Conservation (phyloP, 1,140 invertebrate genomes). For the Frieseomelitta varia region DNA sequence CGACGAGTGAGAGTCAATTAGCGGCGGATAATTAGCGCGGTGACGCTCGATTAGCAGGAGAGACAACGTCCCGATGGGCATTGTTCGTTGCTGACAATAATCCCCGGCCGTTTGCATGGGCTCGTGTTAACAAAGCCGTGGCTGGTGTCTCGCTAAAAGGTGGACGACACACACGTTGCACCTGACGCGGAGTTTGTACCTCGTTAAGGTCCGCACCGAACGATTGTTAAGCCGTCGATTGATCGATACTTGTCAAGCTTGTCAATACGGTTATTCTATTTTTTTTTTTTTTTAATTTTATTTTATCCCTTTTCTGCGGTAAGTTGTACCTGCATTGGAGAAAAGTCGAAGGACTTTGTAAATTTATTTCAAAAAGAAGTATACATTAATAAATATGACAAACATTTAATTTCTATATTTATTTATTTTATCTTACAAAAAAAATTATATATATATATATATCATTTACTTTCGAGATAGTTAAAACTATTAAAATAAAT, state of each 20-base stretch:
- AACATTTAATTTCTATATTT: too few relatives aligned
- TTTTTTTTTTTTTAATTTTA: not conserved
- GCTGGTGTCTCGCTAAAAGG: conserved; percentile 31
- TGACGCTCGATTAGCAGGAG: conserved; percentile 74
- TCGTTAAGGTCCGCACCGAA: conserved; percentile 15
- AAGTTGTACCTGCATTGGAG: not conserved
- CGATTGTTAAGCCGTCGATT: conserved; percentile 28
- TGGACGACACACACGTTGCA: conserved; percentile 26
- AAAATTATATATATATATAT: too few relatives aligned
- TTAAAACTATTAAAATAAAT: too few relatives aligned
- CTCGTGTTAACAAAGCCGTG: conserved; percentile 72
- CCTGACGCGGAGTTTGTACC: conserved; percentile 19
- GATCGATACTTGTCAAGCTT: conserved; percentile 11
- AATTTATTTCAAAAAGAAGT: too few relatives aligned
- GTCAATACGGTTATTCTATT: not conserved
- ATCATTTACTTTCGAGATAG: too few relatives aligned
- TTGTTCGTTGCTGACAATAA: conserved; percentile 69
- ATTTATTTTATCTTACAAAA: too few relatives aligned
- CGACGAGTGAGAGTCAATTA: conserved; percentile 65
- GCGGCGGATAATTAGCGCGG: conserved; percentile 76
- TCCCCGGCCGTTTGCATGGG: conserved; percentile 61
- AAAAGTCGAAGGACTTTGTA: not conserved
- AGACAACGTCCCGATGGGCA: conserved; percentile 68
- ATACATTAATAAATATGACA: too few relatives aligned
- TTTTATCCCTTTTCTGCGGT: not conserved